Percentiles rank a stretch among this genome's conserved stretches.
These are phyloP conservation scores for Subacronicta megacephala DNA, from an alignment of 2,888 invertebrate species.

Conservation along the genomic window DNA sequence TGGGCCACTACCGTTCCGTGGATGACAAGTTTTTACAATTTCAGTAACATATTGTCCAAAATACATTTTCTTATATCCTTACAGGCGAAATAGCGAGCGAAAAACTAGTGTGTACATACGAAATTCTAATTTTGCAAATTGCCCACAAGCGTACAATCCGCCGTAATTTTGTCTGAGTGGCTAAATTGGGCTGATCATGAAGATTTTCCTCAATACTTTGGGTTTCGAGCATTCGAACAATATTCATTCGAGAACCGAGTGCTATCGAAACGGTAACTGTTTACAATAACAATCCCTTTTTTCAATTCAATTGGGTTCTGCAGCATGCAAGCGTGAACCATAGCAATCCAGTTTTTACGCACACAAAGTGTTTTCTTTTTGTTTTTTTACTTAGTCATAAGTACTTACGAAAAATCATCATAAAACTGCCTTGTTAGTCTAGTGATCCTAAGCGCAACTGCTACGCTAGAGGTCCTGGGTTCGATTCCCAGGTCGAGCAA, in stretches of 20 bases:
- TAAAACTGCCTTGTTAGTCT: no score
- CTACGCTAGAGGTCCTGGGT: no score
- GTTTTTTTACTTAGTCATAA: constrained; percentile 17
- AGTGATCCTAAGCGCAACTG: no score
- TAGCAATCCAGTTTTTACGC: constrained; percentile 55
- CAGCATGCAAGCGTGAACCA: constrained; percentile 37
- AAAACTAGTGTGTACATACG: background rate
- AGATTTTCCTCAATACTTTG: constrained; percentile 23
- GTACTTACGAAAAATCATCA: background rate
- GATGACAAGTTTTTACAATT: background rate
- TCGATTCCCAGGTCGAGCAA: no score
- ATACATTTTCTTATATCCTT: no score
- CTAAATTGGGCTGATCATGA: constrained; percentile 23
- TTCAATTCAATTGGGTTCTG: constrained; percentile 39
- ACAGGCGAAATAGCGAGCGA: background rate
- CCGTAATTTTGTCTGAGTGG: constrained; percentile 4
- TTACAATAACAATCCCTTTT: constrained; percentile 55
- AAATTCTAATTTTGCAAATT: constrained; percentile 43
- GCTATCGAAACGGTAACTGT: constrained; percentile 39
- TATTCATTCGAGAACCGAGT: constrained; percentile 27
- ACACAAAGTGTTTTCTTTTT: constrained; percentile 10
- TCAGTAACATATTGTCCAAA: background rate
- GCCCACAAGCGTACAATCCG: constrained; percentile 1
- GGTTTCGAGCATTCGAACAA: constrained; percentile 8
- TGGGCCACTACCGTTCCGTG: no score